A percentile compares a stretch with the other conserved stretches of the same genome.
phyloP scores from a whole-genome alignment of 1,140 invertebrate species.

The Drosophila paulistorum region DNA sequence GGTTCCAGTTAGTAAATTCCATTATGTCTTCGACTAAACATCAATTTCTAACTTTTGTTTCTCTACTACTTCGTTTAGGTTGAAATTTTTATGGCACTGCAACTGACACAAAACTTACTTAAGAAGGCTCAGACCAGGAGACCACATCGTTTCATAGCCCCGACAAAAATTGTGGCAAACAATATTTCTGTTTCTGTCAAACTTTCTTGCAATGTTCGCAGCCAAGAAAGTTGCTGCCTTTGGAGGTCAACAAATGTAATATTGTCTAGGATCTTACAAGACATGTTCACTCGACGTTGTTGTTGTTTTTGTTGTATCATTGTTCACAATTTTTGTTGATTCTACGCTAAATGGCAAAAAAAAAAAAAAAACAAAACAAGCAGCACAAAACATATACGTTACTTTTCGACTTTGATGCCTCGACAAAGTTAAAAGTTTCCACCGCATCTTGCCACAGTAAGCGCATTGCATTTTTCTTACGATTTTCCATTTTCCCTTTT shows the following conservation, averaged over 20 bases:
- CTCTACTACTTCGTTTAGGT: neutral
- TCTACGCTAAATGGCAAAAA: conserved; percentile 54
- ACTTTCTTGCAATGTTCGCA: conserved; percentile 50
- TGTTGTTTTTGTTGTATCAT: conserved; percentile 16
- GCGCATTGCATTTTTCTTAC: conserved; percentile 39
- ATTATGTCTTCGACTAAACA: conserved; percentile 19
- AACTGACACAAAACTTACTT: conserved; percentile 21
- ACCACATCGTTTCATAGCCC: neutral
- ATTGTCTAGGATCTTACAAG: conserved; percentile 53
- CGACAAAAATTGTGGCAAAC: conserved; percentile 27
- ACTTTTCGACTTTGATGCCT: conserved; percentile 60
- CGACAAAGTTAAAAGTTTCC: conserved; percentile 51
- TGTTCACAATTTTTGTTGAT: conserved; percentile 56
- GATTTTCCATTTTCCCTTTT: neutral
- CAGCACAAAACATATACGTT: conserved; percentile 12
- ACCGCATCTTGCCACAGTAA: conserved; percentile 15
- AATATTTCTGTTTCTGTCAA: conserved; percentile 33
- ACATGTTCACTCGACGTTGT: conserved; percentile 24
- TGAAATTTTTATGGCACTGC: conserved; percentile 46
- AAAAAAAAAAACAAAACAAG: conserved; percentile 16
- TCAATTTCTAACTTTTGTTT: conserved; percentile 28
- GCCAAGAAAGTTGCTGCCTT: conserved; percentile 45
- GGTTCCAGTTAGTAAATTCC: conserved; percentile 4
- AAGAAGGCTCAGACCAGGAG: neutral
- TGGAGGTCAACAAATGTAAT: conserved; percentile 60